phyloP scores from a whole-genome alignment of 2,888 invertebrate species.

The Synanthedon tipuliformis region DNA sequence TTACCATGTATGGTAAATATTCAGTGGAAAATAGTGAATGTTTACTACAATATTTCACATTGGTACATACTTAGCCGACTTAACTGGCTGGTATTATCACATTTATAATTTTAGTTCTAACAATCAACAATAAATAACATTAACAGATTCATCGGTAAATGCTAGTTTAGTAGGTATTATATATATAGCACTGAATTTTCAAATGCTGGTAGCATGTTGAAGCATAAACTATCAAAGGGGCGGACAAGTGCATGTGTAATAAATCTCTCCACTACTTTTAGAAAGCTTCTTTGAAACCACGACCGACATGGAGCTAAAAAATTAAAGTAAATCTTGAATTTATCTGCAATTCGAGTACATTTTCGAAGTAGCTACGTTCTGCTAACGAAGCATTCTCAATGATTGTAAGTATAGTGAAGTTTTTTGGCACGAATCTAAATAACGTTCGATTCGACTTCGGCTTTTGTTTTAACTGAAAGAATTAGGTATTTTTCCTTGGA shows the following conservation, averaged over 20 bases:
- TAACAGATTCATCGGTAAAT: slow-evolving; percentile 3
- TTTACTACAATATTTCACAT: no score
- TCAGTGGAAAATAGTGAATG: no score
- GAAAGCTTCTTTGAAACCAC: not conserved
- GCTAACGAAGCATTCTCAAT: slow-evolving; percentile 34
- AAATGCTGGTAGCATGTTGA: not conserved
- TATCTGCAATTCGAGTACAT: slow-evolving; percentile 35
- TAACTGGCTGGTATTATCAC: no score
- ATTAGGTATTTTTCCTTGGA: slow-evolving; percentile 22
- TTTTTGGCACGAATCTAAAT: slow-evolving; percentile 35
- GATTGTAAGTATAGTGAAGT: slow-evolving; percentile 23
- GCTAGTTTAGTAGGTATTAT: not conserved
- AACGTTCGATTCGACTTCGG: slow-evolving; percentile 6
- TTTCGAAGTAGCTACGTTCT: slow-evolving; percentile 35
- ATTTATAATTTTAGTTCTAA: no score
- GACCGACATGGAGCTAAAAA: not conserved
- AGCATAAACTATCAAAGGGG: not conserved
- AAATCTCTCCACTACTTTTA: not conserved
- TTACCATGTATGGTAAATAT: no score
- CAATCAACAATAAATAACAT: no score
- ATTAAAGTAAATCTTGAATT: slow-evolving; percentile 8
- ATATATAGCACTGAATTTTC: not conserved
- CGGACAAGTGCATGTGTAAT: not conserved
- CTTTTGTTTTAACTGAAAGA: slow-evolving; percentile 9
- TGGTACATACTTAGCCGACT: no score